Conservation (phyloP, 2,113 vertebrate genomes). For the Leiothrix lutea region DNA sequence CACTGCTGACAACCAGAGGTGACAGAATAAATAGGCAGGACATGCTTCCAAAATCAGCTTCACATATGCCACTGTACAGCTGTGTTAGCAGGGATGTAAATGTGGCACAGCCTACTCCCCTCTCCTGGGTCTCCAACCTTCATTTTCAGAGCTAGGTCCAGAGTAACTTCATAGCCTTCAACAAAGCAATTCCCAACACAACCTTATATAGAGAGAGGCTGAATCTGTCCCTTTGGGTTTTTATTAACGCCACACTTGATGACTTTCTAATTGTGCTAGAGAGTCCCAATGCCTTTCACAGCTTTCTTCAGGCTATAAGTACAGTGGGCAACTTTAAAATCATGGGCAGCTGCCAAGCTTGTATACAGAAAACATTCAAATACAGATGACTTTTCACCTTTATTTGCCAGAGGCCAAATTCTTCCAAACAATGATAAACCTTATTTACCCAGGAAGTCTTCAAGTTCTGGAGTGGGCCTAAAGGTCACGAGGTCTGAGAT, state of each 20-base stretch:
- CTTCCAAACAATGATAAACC: slow-evolving; percentile 45
- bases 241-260: not conserved
- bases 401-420: slow-evolving; percentile 45
- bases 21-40: not conserved
- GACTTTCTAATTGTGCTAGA: not conserved
- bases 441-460: slow-evolving; percentile 47
- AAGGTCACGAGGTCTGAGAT: slow-evolving; percentile 12
- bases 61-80: not conserved
- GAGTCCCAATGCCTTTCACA: not conserved
- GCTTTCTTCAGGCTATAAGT: not conserved
- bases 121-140: not conserved
- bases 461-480: not conserved
- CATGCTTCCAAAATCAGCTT: not conserved
- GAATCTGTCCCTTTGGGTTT: not conserved
- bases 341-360: not conserved
- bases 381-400: slow-evolving; percentile 40
- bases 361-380: slow-evolving; percentile 19
- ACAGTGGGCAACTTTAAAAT: not conserved
- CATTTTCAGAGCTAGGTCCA: not conserved
- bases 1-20: not conserved
- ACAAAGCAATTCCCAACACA: not conserved
- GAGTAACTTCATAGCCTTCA: not conserved
- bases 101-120: not conserved
- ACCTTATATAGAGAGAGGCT: not conserved
- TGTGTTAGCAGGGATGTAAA: not conserved